Conservation (phyloP, 1,140 invertebrate genomes). For the Pseudobourletiella spinata region DNA sequence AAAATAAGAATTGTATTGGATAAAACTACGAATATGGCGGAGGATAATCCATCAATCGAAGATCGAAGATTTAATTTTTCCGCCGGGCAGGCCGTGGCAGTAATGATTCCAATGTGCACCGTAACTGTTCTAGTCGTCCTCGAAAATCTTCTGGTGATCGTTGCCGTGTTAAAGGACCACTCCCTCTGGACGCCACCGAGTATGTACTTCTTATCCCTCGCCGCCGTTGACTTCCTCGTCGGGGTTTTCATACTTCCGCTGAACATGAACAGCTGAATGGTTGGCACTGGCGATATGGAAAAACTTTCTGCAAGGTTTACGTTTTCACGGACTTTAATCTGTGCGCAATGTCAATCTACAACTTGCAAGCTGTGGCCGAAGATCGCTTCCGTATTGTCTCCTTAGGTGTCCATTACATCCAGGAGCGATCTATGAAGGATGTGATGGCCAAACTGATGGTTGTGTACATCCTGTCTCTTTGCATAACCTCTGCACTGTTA, state of each 20-base stretch:
- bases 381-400: conserved; percentile 48
- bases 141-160: conserved; percentile 20
- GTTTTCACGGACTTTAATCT: conserved; percentile 5
- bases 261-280: background rate
- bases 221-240: conserved; percentile 8
- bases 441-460: conserved; percentile 39
- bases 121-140: conserved; percentile 8
- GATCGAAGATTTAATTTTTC: too few species aligned
- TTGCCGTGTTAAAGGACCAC: conserved; percentile 10
- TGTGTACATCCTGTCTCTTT: conserved; percentile 56
- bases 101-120: conserved; percentile 7
- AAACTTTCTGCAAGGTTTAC: conserved; percentile 4
- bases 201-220: conserved; percentile 15
- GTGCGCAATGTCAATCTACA: conserved; percentile 69
- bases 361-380: conserved; percentile 56
- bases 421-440: conserved; percentile 45
- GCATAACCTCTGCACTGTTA: conserved; percentile 52
- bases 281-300: conserved; percentile 1
- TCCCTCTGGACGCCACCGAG: conserved; percentile 15
- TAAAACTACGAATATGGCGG: too few species aligned
- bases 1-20: too few species aligned
- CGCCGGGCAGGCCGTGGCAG: background rate
- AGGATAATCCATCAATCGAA: too few species aligned
- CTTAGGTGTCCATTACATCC: conserved; percentile 52
- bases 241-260: conserved; percentile 16